A percentile compares a stretch with the other conserved stretches of the same genome.
These are phyloP conservation scores for Polydrusus tereticollis DNA, from an alignment of 2,888 invertebrate species.

Conservation along the genomic window DNA sequence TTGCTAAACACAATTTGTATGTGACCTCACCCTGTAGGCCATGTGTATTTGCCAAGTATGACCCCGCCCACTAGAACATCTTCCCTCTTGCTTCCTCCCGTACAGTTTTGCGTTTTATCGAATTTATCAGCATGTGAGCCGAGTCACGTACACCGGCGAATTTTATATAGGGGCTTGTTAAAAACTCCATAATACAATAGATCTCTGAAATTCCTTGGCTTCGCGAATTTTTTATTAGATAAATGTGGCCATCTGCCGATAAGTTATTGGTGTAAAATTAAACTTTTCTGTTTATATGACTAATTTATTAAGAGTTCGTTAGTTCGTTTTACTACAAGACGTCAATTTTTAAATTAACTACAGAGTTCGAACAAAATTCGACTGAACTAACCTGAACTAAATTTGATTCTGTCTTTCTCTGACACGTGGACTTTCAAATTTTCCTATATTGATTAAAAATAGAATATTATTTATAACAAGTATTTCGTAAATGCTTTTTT, in stretches of 20 bases:
- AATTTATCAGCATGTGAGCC: conserved; percentile 32
- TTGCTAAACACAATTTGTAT: neutral
- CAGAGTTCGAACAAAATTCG: no score
- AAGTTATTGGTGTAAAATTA: neutral
- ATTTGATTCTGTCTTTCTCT: no score
- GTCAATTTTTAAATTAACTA: no score
- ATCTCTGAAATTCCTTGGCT: neutral
- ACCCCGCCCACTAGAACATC: conserved; percentile 36
- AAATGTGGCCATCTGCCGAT: neutral
- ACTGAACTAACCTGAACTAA: no score
- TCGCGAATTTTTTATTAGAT: neutral
- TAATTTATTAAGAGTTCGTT: no score
- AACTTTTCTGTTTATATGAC: neutral
- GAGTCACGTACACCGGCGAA: conserved; percentile 39
- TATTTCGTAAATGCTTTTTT: no score
- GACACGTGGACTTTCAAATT: no score
- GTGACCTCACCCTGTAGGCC: conserved; percentile 4
- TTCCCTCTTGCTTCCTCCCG: conserved; percentile 19
- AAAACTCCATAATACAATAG: neutral
- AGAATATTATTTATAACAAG: no score
- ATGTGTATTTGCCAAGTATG: conserved; percentile 28
- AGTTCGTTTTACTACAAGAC: no score
- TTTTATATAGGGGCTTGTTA: neutral
- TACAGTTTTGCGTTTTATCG: neutral
- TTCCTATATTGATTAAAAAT: no score